Evolutionary conservation across 2,113 vertebrate genomes (phyloP).

Genomic region (Loxodonta africana): DNA sequence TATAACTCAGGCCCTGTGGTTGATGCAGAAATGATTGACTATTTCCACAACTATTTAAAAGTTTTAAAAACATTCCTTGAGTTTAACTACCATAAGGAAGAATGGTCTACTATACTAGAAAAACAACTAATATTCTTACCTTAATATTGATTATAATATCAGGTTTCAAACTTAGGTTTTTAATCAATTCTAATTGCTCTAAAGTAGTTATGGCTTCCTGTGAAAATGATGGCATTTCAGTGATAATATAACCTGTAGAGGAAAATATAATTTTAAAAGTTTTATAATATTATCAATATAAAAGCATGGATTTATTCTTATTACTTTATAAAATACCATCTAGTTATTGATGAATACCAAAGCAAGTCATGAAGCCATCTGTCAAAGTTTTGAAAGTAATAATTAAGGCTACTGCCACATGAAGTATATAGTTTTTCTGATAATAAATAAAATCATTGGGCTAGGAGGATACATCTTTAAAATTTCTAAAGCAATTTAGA

Average conservation of each 20-base stretch:
- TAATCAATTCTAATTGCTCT: slow-evolving; percentile 94
- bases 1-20: neutral
- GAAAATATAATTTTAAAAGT: slow-evolving; percentile 75
- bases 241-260: slow-evolving; percentile 94
- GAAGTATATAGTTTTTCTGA: slow-evolving; percentile 7
- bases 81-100: slow-evolving; percentile 19
- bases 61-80: slow-evolving; percentile 15
- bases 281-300: slow-evolving; percentile 24
- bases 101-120: neutral
- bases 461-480: neutral
- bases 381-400: slow-evolving; percentile 31
- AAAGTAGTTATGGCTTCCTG: slow-evolving; percentile 90
- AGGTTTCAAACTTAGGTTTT: slow-evolving; percentile 91
- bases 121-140: slow-evolving; percentile 86
- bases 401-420: neutral
- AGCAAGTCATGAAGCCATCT: neutral
- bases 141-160: slow-evolving; percentile 98
- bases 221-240: slow-evolving; percentile 93
- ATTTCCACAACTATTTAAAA: neutral
- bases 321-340: slow-evolving; percentile 42
- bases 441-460: slow-evolving; percentile 45
- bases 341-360: slow-evolving; percentile 28
- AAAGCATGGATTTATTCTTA: slow-evolving; percentile 42
- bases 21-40: neutral
- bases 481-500: slow-evolving; percentile 38